Percentiles rank a stretch among this genome's conserved stretches.
phyloP scores from a whole-genome alignment of 2,797 vertebrate species.

The Tapirus indicus region DNA sequence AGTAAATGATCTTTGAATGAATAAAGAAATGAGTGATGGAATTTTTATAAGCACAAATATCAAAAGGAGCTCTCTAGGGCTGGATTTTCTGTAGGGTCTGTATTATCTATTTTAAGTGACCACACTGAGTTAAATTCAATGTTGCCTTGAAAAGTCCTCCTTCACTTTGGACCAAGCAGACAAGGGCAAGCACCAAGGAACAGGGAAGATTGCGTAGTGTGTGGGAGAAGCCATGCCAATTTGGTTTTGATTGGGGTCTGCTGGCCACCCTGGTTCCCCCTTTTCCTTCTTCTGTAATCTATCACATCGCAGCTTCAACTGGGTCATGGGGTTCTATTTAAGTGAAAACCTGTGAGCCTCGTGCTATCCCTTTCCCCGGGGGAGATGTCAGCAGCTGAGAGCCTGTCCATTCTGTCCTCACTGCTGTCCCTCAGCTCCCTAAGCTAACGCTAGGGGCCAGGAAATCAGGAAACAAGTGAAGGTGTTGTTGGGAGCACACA shows the following conservation, averaged over 20 bases:
- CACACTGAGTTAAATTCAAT: background rate
- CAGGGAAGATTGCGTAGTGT: background rate
- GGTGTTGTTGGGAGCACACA: background rate
- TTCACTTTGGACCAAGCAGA: background rate
- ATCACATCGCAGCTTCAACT: background rate
- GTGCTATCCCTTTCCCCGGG: background rate
- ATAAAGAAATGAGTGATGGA: background rate
- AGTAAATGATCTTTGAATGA: conserved; percentile 17
- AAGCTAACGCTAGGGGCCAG: background rate
- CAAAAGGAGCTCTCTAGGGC: background rate
- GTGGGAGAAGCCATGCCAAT: background rate
- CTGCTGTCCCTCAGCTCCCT: background rate
- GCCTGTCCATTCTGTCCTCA: conserved; percentile 31
- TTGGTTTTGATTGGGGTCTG: conserved; percentile 8
- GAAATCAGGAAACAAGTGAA: background rate
- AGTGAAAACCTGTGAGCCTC: conserved; percentile 27
- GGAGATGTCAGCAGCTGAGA: background rate
- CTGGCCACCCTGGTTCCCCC: background rate
- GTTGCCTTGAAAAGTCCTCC: conserved; percentile 23
- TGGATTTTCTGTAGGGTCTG: background rate
- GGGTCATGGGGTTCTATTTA: conserved; percentile 3
- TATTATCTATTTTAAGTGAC: conserved; percentile 55
- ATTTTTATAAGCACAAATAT: conserved; percentile 35
- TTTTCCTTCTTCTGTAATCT: background rate
- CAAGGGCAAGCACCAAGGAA: conserved; percentile 27